Evolutionary conservation across 2,888 invertebrate genomes (phyloP).

Genomic region (Lathronympha strigana): DNA sequence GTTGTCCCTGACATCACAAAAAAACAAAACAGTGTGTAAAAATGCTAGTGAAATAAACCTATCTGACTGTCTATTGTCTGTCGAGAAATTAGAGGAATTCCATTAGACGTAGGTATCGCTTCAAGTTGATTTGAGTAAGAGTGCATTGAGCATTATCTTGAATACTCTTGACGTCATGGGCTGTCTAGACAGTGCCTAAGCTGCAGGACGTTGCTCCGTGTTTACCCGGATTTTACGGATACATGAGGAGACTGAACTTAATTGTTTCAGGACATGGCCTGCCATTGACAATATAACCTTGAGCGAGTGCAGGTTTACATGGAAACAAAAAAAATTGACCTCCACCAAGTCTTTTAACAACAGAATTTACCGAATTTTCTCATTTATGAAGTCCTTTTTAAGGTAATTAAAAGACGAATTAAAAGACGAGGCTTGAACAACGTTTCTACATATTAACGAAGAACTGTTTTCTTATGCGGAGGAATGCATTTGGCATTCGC

Average conservation of each 20-base stretch:
- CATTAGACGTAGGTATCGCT: not conserved
- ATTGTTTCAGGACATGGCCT: not conserved
- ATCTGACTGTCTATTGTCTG: not conserved
- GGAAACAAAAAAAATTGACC: too few relatives aligned
- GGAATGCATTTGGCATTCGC: too few relatives aligned
- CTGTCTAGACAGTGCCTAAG: constrained; percentile 35
- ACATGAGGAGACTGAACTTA: constrained; percentile 1
- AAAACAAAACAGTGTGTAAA: not conserved
- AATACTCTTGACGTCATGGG: constrained; percentile 39
- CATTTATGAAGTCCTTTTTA: too few relatives aligned
- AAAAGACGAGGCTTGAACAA: too few relatives aligned
- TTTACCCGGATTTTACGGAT: constrained; percentile 24
- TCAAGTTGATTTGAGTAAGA: constrained; percentile 18
- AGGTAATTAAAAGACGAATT: too few relatives aligned
- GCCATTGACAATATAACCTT: not conserved
- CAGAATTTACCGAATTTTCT: too few relatives aligned
- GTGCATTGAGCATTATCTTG: constrained; percentile 31
- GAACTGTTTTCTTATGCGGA: too few relatives aligned
- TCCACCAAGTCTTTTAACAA: too few relatives aligned
- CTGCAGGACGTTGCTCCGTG: constrained; percentile 31
- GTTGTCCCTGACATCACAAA: too few relatives aligned
- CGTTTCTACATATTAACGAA: too few relatives aligned
- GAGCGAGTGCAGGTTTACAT: too few relatives aligned
- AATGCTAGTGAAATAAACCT: not conserved
- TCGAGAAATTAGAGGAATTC: constrained; percentile 1